Evolutionary conservation across 2,113 vertebrate genomes (phyloP), one percentile per base, ranked within the genome.

Genomic region (Sylvietta virens): DNA sequence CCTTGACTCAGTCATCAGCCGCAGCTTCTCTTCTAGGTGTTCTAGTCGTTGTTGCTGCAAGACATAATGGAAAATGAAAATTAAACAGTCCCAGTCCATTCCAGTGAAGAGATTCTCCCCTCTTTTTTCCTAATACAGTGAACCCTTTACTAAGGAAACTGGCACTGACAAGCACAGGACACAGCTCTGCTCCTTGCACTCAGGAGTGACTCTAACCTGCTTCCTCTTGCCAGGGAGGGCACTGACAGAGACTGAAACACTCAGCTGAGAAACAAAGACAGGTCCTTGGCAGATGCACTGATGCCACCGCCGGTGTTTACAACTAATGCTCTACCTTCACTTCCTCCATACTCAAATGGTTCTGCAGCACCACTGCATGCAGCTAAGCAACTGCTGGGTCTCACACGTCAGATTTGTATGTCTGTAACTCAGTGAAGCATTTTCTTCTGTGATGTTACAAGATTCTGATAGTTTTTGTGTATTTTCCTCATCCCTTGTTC

Each of bases 21-120:
- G 97, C 50, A 99, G 97, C 98, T 99, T 99, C 97, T 99, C 99
- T 95, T 99, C 98, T 53, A 99, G 78, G 40, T 98, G 97, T 5
- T 97, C 97, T n/a, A 98, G 86, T 18, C 83, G 98, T 78, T 99
- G 98, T 95, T 98, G 98, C 99, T 99, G 97, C 64, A 58, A 74
- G 76, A 66, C 19, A 39, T 3, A 3, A 88, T 50, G 13, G 10
- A 35, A 47, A 67, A 93, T 3, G 6, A 62, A 62, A 62, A 23
- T 1, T 24, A 26, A 5, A 26, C 22, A 37, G 13, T 30, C 16
- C 14, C 28, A 21, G 10, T 37, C 35, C 51, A 31, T 5, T 62
- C 67, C 74, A 33, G 30, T 1, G 1, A 86, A 88, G 33, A 42
- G 13, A 48, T 88, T 73, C 51, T 94, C 50, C 42, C 27, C 20